A percentile compares a stretch with the other conserved stretches of the same genome.
Conservation (phyloP, 1,140 invertebrate species). For the Frieseomelitta varia region DNA sequence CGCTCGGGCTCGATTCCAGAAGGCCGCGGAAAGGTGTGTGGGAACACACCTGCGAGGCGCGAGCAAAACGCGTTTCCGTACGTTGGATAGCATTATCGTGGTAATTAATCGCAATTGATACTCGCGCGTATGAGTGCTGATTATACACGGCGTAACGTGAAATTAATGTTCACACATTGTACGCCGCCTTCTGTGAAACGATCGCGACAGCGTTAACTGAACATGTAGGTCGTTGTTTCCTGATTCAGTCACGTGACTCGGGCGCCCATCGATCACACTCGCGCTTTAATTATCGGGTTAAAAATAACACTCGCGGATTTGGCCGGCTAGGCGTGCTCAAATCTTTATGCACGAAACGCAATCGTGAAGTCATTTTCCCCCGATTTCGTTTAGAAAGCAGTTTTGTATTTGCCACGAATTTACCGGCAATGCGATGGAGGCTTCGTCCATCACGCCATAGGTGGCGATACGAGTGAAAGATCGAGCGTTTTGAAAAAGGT, state of each 20-base stretch:
- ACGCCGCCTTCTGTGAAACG: neutral
- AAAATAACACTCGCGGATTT: neutral
- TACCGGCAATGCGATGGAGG: neutral
- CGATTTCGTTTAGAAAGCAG: neutral
- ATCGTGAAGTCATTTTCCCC: too few relatives aligned
- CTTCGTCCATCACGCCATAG: neutral
- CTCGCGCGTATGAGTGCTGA: slow-evolving; percentile 16
- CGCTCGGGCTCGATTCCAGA: neutral
- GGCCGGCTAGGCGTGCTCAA: too few relatives aligned
- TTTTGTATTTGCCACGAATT: neutral
- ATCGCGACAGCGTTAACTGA: neutral
- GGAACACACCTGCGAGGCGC: slow-evolving; percentile 33
- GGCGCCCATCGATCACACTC: neutral
- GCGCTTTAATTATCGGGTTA: too few relatives aligned
- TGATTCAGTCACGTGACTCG: neutral
- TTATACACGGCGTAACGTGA: slow-evolving; percentile 33
- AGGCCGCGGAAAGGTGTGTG: slow-evolving; percentile 17
- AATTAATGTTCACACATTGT: slow-evolving; percentile 45
- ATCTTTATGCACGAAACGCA: too few relatives aligned
- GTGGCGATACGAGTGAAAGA: neutral
- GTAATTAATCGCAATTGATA: slow-evolving; percentile 53
- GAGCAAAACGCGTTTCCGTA: slow-evolving; percentile 31
- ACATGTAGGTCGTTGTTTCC: slow-evolving; percentile 32
- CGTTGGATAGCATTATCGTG: slow-evolving; percentile 10
- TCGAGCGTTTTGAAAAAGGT: neutral